These are phyloP conservation scores for Paratrypauchen microcephalus DNA, from an alignment of 2,797 vertebrate genomes.

Conservation along the genomic window DNA sequence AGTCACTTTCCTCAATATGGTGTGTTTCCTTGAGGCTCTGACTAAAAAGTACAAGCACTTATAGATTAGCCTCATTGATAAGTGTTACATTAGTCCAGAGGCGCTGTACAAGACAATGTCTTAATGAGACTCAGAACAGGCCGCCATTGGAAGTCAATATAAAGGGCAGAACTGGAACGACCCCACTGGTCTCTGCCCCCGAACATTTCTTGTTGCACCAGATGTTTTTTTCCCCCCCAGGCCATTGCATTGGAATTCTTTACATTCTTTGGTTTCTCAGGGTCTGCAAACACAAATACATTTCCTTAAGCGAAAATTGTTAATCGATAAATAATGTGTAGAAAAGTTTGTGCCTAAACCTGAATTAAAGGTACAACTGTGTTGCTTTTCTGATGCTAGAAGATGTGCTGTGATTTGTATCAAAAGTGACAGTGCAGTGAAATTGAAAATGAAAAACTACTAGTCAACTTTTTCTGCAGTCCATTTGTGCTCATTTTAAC, in stretches of 20 bases:
- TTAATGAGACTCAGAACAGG: slow-evolving; percentile 30
- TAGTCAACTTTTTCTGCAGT: slow-evolving; percentile 1
- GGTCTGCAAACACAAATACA: neutral
- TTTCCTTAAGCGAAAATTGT: neutral
- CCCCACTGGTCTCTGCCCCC: neutral
- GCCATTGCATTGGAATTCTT: slow-evolving; percentile 8
- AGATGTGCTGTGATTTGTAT: neutral
- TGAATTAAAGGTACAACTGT: neutral
- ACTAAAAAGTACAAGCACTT: slow-evolving; percentile 26
- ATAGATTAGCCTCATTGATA: slow-evolving; percentile 31
- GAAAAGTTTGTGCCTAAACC: neutral
- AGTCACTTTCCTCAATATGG: neutral
- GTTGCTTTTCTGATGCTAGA: neutral
- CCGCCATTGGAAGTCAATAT: slow-evolving; percentile 50
- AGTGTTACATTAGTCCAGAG: slow-evolving; percentile 14
- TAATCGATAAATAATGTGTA: neutral
- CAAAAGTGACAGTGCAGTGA: neutral
- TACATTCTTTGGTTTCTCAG: neutral
- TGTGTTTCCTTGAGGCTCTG: slow-evolving; percentile 20
- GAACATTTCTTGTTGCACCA: slow-evolving; percentile 31
- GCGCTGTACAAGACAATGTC: slow-evolving; percentile 37
- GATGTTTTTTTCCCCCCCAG: slow-evolving; percentile 32
- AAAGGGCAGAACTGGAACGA: slow-evolving; percentile 30
- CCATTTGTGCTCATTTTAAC: neutral
- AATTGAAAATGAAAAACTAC: neutral